Evolutionary conservation across 30 jellyfish, hydroid and myxozoan species (phyloP).

Genomic region (Nemopilema nomurai): DNA sequence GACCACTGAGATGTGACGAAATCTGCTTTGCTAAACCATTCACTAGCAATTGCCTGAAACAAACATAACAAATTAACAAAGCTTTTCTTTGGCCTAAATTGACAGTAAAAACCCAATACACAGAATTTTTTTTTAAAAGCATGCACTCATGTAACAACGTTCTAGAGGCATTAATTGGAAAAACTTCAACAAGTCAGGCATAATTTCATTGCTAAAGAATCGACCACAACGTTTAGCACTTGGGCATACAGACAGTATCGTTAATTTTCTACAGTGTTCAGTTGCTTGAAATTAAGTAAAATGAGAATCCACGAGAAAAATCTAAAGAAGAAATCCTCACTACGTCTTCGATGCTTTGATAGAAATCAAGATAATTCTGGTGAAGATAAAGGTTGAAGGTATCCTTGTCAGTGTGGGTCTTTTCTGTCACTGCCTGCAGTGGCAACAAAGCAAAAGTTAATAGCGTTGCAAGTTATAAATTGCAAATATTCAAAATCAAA

Average conservation of each 20-base stretch:
- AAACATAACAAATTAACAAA: background rate
- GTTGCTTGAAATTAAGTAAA: background rate
- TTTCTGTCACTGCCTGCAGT: constrained; percentile 71
- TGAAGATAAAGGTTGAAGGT: constrained; percentile 76
- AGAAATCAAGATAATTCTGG: constrained; percentile 83
- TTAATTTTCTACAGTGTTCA: too few species aligned
- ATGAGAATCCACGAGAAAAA: background rate
- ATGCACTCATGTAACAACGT: too few species aligned
- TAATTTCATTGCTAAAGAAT: too few species aligned
- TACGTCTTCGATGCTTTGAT: constrained; percentile 62
- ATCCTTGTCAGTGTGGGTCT: constrained; percentile 68
- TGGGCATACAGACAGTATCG: too few species aligned
- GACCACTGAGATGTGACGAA: constrained; percentile 75
- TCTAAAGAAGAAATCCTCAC: constrained; percentile 41
- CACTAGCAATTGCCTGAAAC: constrained; percentile 68
- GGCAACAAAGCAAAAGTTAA: background rate
- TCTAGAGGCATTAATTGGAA: too few species aligned
- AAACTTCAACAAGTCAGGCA: too few species aligned
- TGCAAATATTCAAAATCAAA: background rate
- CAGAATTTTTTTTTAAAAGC: too few species aligned
- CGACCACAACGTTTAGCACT: too few species aligned
- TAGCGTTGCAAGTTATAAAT: background rate
- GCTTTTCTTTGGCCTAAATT: background rate
- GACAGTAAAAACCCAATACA: background rate
- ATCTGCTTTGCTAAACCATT: constrained; percentile 76